phyloP scores from a whole-genome alignment of 2,113 vertebrate genomes.

The Zosterops lateralis region DNA sequence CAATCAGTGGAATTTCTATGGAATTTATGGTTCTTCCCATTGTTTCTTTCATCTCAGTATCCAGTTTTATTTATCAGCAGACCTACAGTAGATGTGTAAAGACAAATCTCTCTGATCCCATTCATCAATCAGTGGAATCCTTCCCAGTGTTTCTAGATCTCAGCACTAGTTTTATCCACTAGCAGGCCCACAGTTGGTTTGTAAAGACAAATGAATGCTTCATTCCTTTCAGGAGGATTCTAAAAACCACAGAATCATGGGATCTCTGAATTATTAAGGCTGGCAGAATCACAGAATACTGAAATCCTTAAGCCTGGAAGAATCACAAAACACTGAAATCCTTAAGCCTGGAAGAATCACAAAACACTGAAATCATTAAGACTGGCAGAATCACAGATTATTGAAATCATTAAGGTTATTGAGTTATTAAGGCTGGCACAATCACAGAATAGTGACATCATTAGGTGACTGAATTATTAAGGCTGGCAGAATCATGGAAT shows the following conservation, averaged over 20 bases:
- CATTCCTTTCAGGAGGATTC: neutral
- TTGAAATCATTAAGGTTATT: neutral
- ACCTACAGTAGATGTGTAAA: neutral
- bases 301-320: neutral
- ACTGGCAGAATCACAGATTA: neutral
- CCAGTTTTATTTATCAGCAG: neutral
- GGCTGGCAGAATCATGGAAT: no score
- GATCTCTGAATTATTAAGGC: fast-evolving
- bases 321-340: neutral
- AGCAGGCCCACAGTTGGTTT: neutral
- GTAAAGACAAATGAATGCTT: neutral
- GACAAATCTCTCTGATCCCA: neutral
- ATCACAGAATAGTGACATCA: no score
- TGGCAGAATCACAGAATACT: neutral
- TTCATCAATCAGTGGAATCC: neutral
- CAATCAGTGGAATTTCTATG: neutral
- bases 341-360: neutral
- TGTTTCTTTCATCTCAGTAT: neutral
- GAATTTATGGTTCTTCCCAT: neutral
- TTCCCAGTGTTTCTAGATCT: neutral
- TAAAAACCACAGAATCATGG: fast-evolving
- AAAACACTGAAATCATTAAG: neutral
- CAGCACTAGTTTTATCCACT: neutral
- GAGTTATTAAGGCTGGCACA: no score
- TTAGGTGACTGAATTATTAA: no score